Base-by-base conservation (phyloP, 1,140 invertebrate species). In the Epicauta chinensis region DNA sequence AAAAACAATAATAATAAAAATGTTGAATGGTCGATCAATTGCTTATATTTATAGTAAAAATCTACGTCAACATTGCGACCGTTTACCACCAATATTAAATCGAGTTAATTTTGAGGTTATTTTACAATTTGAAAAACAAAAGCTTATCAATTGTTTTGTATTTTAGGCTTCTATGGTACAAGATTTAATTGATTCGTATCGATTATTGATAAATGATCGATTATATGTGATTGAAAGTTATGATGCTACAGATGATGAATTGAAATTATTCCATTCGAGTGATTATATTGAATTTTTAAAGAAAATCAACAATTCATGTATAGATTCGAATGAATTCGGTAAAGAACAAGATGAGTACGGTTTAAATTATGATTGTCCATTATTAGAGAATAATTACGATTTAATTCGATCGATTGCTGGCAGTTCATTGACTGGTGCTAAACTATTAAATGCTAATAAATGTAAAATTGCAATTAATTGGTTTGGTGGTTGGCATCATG, bases 401-500 rank as follows among this genome's bases (percentile, higher is more conserved):
- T 77, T 84, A 63, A 77, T 79, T 7, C 66, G 71, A 38, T 65
- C 67, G 14, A 73, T 89, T 41, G 83, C 81, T 46, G 88, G 87
- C 16, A 79, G 76, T 10, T 82, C 86, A 2, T 62, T 91, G 14
- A 78, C 79, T 15, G 87, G 85, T 51, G 86, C 85, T 1, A 76
- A 80, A 55, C 70, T 73, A 29, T 66, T 92, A 10, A 61, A 79
- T 16, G 16, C 35, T 10, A 49, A 49, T 16, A 56, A 73, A 51
- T 74, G 71, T 59, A 62, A 79, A 56, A 71, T 85, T 23, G 81
- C 79, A 13, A 83, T 93, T 10, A 91, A 93, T 69, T 91, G 88
- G 89, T 84, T 75, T 71, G 89, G 89, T 13, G 89, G 88, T 2
- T 92, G 88, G 88, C 89, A 91, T 76, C 89, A 92, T 78, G 87